Evolutionary conservation across 1,140 invertebrate species (phyloP).

Genomic region (Megalopta genalis): DNA sequence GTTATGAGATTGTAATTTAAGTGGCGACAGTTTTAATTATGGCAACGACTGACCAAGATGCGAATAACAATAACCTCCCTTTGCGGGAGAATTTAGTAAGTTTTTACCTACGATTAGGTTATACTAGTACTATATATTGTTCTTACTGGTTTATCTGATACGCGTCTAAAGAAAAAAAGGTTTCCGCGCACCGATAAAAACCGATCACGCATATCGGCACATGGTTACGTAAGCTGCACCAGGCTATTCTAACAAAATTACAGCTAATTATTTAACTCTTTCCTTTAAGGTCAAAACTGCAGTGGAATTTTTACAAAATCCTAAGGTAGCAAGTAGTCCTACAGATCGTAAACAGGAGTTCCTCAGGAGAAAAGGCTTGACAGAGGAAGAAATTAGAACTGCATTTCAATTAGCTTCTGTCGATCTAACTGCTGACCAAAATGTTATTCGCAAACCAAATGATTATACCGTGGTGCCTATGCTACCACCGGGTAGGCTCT

Average conservation of each 20-base stretch:
- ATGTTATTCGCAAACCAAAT: conserved; percentile 72
- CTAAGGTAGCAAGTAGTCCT: conserved; percentile 87
- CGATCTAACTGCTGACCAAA: conserved; percentile 72
- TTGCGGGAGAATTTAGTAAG: conserved; percentile 70
- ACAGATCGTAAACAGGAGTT: conserved; percentile 89
- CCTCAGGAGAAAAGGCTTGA: conserved; percentile 89
- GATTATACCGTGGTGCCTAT: conserved; percentile 72
- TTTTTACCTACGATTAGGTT: conserved; percentile 40
- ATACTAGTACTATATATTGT: neutral
- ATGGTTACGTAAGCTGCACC: neutral
- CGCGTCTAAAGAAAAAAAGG: neutral
- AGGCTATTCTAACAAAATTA: neutral
- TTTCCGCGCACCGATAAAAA: neutral
- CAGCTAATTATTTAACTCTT: conserved; percentile 21
- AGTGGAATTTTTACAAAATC: conserved; percentile 92
- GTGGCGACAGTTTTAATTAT: neutral
- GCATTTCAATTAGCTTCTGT: conserved; percentile 84
- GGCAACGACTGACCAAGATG: conserved; percentile 66
- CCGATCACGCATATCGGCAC: neutral
- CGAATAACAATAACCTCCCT: conserved; percentile 56
- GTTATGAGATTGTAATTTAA: conserved; percentile 25
- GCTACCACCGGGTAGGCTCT: conserved; percentile 71
- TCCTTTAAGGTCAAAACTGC: conserved; percentile 88
- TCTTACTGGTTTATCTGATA: neutral
- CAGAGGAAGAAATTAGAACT: conserved; percentile 87